Evolutionary conservation across 2,113 vertebrate genomes (phyloP).

Genomic region (Tachysurus fulvidraco): DNA sequence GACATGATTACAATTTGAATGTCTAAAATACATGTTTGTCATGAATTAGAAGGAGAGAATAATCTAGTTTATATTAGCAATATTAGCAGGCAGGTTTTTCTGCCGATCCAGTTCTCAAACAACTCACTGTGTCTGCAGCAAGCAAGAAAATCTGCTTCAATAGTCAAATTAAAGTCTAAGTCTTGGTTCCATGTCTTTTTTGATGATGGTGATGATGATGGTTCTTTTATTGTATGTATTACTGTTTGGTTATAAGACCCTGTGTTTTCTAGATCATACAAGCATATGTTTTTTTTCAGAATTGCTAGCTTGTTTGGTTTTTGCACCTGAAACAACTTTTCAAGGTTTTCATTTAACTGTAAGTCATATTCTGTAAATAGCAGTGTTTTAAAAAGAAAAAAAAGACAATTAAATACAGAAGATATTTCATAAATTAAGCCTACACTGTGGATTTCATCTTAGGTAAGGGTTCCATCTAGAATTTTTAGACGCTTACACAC

Average conservation of each 20-base stretch:
- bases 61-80: background rate
- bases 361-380: no score
- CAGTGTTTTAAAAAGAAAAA: no score
- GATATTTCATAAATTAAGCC: background rate
- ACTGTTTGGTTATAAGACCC: background rate
- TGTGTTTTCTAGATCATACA: background rate
- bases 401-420: no score
- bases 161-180: background rate
- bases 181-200: background rate
- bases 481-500: background rate
- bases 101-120: background rate
- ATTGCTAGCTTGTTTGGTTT: background rate
- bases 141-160: background rate
- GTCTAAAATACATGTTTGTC: background rate
- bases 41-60: background rate
- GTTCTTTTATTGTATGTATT: background rate
- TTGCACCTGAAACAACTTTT: background rate
- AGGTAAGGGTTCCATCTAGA: background rate
- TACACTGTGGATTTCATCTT: no score
- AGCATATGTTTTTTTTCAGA: background rate
- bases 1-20: background rate
- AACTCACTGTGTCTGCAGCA: background rate
- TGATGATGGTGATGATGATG: background rate
- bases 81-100: constrained; percentile 8
- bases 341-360: no score